Base-by-base conservation (phyloP, 2,888 invertebrate genomes). In the Pandemis heparana region DNA sequence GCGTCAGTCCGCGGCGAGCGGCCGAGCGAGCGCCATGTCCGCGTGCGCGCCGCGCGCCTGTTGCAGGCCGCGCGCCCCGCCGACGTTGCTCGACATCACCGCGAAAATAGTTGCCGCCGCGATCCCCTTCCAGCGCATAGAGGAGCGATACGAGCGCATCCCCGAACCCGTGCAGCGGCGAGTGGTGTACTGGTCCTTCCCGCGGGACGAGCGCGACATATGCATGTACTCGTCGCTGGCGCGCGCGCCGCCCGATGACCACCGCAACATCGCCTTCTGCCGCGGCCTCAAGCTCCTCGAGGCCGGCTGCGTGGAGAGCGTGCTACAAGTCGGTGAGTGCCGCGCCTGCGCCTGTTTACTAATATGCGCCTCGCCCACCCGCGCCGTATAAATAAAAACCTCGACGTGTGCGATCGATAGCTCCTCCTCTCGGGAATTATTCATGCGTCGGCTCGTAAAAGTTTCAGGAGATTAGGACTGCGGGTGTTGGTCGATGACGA, bases 171-270 rank as follows among this genome's bases (percentile, higher is more conserved):
- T 98, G 89, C 98, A 98, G 92, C 95, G 97, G 81, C 95, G 97
- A 87, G 97, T 98, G 89, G 97, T 98, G 86, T 98, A 96, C 95
- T 98, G 97, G 97, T 97, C 97, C 79, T 98, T 98, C 94, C 98
- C 98, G 80, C 95, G 97, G 85, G 97, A 97, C 88, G 98, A 98
- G 92, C 95, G 97, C 86, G 97, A 97, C 94, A 97, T 98, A 89
- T 97, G 97, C 93, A 97, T 98, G 97, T 98, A 98, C 94, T 97
- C 97, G 82, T 97, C 97, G 81, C 95, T 97, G 92, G 94, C 94
- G 85, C 91, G 95, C 77, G 94, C 94, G 88, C 94, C 95, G 78
- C 94, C 95, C 81, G 95, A 95, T 87, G 97, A 97, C 94, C 96
- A 96, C 89, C 96, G 97, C 92, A 97, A 96, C 95, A 95, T 97